phyloP scores from a whole-genome alignment of 2,113 vertebrate species.

The Mobula birostris region DNA sequence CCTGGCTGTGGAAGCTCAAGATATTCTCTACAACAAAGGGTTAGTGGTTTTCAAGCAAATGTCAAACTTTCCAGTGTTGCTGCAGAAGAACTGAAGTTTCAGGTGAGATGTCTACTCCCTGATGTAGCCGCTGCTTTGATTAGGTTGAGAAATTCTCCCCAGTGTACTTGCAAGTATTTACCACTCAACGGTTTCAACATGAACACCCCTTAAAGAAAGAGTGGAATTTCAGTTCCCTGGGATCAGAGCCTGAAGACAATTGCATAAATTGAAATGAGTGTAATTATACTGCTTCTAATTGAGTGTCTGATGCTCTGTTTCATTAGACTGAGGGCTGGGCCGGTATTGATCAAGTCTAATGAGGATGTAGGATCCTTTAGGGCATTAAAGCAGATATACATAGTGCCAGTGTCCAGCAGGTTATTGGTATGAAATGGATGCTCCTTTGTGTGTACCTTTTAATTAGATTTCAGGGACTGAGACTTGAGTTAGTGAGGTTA shows the following conservation, averaged over 20 bases:
- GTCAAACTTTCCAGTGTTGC: not conserved
- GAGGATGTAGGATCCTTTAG: not conserved
- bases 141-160: no score
- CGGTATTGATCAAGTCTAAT: not conserved
- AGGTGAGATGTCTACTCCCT: no score
- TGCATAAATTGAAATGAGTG: not conserved
- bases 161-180: not conserved
- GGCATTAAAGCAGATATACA: not conserved
- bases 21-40: not conserved
- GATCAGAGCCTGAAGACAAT: not conserved
- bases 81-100: no score
- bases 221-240: not conserved
- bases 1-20: not conserved
- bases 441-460: no score
- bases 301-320: not conserved
- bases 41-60: not conserved
- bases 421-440: no score
- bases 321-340: not conserved
- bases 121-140: no score
- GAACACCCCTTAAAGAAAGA: not conserved
- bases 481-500: no score
- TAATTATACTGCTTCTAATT: conserved; percentile 29
- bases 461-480: no score
- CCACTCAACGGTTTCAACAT: not conserved
- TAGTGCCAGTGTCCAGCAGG: not conserved